A percentile compares a stretch with the other conserved stretches of the same genome.
Evolutionary conservation across 2,888 invertebrate species (phyloP).

Genomic region (Tetramorium bicarinatum): DNA sequence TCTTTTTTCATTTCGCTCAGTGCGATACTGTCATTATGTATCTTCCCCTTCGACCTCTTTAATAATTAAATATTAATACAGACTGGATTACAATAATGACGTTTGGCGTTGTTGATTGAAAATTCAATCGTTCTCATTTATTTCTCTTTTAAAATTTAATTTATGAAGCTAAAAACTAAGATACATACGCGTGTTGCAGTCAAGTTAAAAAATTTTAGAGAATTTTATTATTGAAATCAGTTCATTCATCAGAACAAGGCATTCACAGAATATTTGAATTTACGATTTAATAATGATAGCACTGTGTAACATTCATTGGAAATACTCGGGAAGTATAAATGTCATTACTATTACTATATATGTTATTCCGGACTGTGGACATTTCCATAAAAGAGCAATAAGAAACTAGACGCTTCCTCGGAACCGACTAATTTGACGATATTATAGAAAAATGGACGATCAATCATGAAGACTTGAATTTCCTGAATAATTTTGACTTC

Average conservation of each 20-base stretch:
- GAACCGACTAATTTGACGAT: slow-evolving; percentile 28
- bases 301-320: neutral
- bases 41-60: neutral
- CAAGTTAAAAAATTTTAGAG: neutral
- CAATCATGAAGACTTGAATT: neutral
- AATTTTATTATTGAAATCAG: neutral
- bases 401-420: neutral
- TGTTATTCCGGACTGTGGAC: slow-evolving; percentile 9
- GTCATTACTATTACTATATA: slow-evolving; percentile 17
- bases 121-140: neutral
- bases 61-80: slow-evolving; percentile 20
- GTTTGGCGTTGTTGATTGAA: neutral
- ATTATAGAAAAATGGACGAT: slow-evolving; percentile 56
- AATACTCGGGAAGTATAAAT: neutral
- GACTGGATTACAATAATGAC: neutral
- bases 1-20: neutral
- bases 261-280: neutral
- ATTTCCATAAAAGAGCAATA: slow-evolving; percentile 15
- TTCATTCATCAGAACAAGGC: neutral
- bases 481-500: neutral
- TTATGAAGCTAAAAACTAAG: neutral
- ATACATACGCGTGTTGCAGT: neutral
- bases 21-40: neutral
- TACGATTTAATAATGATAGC: neutral
- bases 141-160: neutral